phyloP scores from a whole-genome alignment of 2,113 vertebrate species.

The Microtus richardsoni region DNA sequence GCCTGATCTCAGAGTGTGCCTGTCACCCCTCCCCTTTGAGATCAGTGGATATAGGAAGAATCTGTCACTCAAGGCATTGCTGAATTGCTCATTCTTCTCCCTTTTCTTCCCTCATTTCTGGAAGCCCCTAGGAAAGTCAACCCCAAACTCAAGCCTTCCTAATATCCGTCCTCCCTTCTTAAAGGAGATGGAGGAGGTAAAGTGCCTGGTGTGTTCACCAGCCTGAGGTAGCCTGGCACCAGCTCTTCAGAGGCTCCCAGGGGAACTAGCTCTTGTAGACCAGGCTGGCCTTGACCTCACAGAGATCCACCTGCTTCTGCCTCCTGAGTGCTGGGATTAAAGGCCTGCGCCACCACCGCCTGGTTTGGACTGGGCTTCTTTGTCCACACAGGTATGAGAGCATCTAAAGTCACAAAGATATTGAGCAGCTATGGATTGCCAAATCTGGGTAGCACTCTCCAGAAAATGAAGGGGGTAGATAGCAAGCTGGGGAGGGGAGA shows the following conservation, averaged over 20 bases:
- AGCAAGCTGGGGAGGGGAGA: rapidly evolving
- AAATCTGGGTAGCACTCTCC: too few species aligned
- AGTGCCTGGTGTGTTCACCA: neutral
- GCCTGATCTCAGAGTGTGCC: neutral
- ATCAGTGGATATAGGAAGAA: neutral
- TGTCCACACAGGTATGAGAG: too few species aligned
- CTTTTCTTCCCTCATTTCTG: neutral
- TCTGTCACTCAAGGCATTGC: too few species aligned
- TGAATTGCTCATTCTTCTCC: neutral
- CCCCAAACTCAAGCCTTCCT: neutral
- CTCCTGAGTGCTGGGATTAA: too few species aligned
- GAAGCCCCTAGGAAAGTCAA: neutral
- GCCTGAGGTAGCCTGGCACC: rapidly evolving
- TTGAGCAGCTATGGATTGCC: neutral
- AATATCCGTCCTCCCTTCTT: neutral
- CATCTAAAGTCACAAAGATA: neutral
- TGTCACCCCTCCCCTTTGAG: neutral
- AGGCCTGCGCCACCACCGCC: too few species aligned
- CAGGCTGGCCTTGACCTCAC: too few species aligned
- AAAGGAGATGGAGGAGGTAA: neutral
- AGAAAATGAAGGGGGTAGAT: neutral
- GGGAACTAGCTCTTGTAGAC: too few species aligned
- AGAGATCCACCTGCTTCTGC: too few species aligned
- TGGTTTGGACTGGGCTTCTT: too few species aligned
- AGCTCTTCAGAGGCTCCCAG: rapidly evolving